A percentile compares a stretch with the other conserved stretches of the same genome.
These are phyloP conservation scores for Apeltes quadracus DNA, from an alignment of 2,113 vertebrate species.

Conservation along the genomic window DNA sequence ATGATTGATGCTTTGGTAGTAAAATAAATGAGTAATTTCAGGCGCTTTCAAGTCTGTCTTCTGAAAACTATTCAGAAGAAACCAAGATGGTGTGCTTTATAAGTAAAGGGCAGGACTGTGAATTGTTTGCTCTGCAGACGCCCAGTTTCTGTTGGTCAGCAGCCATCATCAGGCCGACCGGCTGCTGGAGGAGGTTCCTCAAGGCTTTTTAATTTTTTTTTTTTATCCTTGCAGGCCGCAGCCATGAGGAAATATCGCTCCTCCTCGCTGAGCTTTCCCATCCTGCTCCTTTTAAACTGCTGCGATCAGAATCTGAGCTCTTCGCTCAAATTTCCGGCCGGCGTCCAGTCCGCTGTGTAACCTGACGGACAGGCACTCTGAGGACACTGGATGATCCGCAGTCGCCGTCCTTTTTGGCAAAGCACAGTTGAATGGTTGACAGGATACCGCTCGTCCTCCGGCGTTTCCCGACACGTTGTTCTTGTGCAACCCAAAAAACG, in stretches of 20 bases:
- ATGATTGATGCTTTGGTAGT: background rate
- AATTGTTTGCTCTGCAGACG: background rate
- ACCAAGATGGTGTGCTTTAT: background rate
- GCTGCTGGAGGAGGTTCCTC: background rate
- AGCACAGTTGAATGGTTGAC: constrained; percentile 2
- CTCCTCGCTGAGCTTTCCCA: constrained; percentile 37
- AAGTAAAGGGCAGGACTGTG: background rate
- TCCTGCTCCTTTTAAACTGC: constrained; percentile 10
- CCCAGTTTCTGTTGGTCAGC: background rate
- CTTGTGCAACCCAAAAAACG: background rate
- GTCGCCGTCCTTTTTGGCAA: background rate
- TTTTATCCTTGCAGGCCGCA: constrained; percentile 14
- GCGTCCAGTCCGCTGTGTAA: background rate
- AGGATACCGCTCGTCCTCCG: background rate
- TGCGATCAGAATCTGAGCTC: constrained; percentile 51
- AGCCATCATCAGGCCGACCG: background rate
- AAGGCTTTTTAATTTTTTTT: constrained; percentile 1
- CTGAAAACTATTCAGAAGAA: background rate
- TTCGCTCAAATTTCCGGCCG: constrained; percentile 46
- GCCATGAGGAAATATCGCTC: constrained; percentile 11
- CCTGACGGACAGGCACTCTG: background rate
- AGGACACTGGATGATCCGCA: background rate
- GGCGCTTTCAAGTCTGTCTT: background rate
- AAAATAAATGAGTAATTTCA: background rate
- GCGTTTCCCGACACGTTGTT: constrained; percentile 1